Evolutionary conservation across 2,113 vertebrate species (phyloP).

Genomic region (Cyphomyrus discorhynchus): DNA sequence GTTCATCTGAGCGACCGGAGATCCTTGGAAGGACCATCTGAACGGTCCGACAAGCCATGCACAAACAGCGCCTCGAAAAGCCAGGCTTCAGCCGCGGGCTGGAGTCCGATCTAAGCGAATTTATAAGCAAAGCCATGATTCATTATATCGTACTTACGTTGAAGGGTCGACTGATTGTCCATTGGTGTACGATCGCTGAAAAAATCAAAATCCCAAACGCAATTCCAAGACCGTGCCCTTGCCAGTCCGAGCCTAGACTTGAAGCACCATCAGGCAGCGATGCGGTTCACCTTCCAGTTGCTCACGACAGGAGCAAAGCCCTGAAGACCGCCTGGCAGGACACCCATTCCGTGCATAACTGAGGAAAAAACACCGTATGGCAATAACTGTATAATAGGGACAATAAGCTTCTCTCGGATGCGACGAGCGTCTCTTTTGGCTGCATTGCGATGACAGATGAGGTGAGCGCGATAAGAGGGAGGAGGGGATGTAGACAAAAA

Average conservation of each 20-base stretch:
- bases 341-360: conserved; percentile 2
- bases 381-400: not conserved
- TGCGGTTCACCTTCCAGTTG: conserved; percentile 12
- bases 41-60: not conserved
- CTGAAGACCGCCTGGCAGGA: not conserved
- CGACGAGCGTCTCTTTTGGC: conserved; percentile 8
- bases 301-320: conserved; percentile 1
- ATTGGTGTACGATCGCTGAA: conserved; percentile 5
- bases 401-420: not conserved
- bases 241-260: not conserved
- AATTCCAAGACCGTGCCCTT: conserved; percentile 20
- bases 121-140: not conserved
- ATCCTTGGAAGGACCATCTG: not conserved
- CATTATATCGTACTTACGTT: conserved; percentile 15
- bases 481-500: conserved; percentile 17
- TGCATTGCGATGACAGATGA: conserved; percentile 14
- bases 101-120: not conserved
- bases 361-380: conserved; percentile 8
- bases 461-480: conserved; percentile 2
- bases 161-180: conserved; percentile 23
- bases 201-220: not conserved
- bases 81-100: not conserved
- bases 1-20: not conserved
- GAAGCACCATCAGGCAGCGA: conserved; percentile 13
- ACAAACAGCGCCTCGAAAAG: not conserved